Evolutionary conservation across 2,888 invertebrate genomes (phyloP).

Genomic region (Catocala nupta): DNA sequence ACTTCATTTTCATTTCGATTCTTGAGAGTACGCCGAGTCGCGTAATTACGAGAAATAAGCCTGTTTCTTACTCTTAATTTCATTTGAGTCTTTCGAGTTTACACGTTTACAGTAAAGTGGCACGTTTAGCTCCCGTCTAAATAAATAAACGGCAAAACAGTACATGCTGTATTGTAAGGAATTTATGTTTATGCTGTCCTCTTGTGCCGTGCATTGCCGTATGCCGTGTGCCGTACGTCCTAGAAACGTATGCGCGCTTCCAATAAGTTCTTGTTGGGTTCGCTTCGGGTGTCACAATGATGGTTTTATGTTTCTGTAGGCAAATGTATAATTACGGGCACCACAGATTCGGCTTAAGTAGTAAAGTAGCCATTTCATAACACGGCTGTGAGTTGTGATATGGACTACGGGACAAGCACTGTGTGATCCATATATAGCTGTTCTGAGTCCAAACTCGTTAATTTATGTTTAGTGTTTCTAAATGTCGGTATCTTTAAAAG

Average conservation of each 20-base stretch:
- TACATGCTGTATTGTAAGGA: background rate
- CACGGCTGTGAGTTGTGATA: no score
- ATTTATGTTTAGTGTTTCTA: no score
- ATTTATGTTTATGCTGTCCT: background rate
- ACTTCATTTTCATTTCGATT: slow-evolving; percentile 60
- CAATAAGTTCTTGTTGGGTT: slow-evolving; percentile 11
- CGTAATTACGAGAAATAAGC: slow-evolving; percentile 64
- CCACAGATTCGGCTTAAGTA: no score
- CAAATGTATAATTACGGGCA: no score
- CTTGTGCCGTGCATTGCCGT: slow-evolving; percentile 3
- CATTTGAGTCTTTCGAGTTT: slow-evolving; percentile 56
- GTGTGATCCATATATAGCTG: no score
- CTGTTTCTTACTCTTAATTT: slow-evolving; percentile 64
- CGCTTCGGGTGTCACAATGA: background rate
- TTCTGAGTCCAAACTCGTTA: no score
- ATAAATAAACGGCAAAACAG: slow-evolving; percentile 44
- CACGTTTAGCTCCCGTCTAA: slow-evolving; percentile 49
- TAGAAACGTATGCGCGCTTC: slow-evolving; percentile 18
- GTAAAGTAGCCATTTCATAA: no score
- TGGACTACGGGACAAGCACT: no score
- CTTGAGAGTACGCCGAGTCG: slow-evolving; percentile 54
- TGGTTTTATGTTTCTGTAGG: slow-evolving; percentile 2
- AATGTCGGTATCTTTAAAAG: no score
- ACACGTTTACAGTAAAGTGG: slow-evolving; percentile 18
- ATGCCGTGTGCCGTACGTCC: background rate